A percentile compares a stretch with the other conserved stretches of the same genome.
Evolutionary conservation across 2,113 vertebrate species (phyloP).

Genomic region (Alaudala cheleensis): DNA sequence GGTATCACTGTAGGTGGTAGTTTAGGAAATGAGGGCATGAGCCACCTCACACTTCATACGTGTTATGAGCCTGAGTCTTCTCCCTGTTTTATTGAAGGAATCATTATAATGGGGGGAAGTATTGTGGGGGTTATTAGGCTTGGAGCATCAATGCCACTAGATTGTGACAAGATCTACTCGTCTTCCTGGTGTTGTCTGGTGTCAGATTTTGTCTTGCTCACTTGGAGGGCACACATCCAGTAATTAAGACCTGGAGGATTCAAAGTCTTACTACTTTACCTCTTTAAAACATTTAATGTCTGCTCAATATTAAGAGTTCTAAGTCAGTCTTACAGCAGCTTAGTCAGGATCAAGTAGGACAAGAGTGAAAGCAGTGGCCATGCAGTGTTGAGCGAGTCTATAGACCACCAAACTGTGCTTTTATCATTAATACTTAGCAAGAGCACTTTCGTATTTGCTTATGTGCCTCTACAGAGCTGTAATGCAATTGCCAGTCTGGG

Average conservation of each 20-base stretch:
- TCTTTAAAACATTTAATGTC: neutral
- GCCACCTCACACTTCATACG: accelerated
- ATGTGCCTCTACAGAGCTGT: neutral
- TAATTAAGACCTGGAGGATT: neutral
- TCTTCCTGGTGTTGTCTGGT: neutral
- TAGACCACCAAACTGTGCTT: neutral
- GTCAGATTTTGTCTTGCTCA: neutral
- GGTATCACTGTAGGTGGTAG: neutral
- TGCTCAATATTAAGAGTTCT: neutral
- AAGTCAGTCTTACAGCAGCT: neutral
- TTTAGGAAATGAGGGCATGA: neutral
- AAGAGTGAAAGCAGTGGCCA: neutral
- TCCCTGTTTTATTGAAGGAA: neutral
- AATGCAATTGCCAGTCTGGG: neutral
- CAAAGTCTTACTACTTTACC: neutral
- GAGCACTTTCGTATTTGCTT: neutral
- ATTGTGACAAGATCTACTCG: neutral
- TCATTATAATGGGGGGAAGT: neutral
- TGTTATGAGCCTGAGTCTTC: neutral
- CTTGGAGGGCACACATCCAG: neutral
- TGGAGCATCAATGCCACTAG: neutral
- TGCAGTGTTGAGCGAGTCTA: neutral
- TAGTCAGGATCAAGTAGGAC: neutral
- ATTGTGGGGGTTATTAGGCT: neutral
- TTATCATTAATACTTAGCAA: neutral